Conservation (phyloP, 2,888 invertebrate species). For the Pristionchus exspectatus region DNA sequence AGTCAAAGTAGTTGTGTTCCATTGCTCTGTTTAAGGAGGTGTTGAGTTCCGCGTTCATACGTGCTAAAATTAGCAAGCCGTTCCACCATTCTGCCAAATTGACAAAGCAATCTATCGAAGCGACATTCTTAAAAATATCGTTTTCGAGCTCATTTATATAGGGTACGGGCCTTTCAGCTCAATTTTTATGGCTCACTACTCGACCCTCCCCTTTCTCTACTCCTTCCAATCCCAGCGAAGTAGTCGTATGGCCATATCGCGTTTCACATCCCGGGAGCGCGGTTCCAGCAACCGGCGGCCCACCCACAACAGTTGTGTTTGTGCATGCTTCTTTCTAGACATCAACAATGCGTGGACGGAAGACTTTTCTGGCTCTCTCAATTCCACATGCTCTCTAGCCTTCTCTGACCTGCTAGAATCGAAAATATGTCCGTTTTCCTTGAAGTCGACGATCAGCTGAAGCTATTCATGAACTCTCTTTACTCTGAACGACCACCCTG, state of each 20-base stretch:
- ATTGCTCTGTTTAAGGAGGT: too few species aligned
- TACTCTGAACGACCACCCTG: neutral
- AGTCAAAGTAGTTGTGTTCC: too few species aligned
- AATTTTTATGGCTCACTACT: neutral
- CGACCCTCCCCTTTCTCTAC: neutral
- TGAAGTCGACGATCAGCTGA: neutral
- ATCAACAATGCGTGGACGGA: neutral
- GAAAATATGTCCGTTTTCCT: neutral
- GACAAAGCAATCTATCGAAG: too few species aligned
- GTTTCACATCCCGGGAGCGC: neutral
- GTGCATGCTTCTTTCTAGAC: neutral
- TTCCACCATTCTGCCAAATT: too few species aligned
- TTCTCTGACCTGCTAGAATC: too few species aligned
- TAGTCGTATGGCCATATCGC: neutral
- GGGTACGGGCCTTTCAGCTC: too few species aligned
- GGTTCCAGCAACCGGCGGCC: neutral
- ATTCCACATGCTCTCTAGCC: too few species aligned
- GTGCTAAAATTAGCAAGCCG: too few species aligned
- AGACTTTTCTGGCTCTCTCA: too few species aligned
- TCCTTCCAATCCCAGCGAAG: neutral
- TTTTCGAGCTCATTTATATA: too few species aligned
- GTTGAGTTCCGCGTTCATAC: too few species aligned
- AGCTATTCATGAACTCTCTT: conserved; percentile 21
- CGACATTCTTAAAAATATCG: too few species aligned
- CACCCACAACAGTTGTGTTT: neutral